These are phyloP conservation scores for Protophormia terraenovae DNA, from an alignment of 2,888 invertebrate species.

Conservation along the genomic window DNA sequence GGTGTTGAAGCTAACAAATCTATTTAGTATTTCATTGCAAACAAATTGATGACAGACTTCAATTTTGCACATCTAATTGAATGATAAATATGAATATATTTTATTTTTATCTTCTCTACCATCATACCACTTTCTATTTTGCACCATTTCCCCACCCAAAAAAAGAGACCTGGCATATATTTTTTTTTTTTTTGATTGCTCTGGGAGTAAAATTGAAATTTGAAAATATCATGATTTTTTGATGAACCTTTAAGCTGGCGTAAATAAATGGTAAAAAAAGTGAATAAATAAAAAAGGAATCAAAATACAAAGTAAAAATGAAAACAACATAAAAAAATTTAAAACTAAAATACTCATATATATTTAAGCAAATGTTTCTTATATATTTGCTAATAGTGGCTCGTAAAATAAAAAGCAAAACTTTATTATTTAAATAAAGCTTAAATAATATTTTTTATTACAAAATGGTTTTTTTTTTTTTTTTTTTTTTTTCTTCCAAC, in stretches of 20 bases:
- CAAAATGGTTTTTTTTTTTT: not conserved
- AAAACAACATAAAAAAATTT: too few relatives aligned
- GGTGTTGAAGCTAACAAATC: not conserved
- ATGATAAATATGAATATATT: slow-evolving; percentile 13
- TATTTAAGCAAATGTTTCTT: not conserved
- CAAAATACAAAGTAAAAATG: not conserved
- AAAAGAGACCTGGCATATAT: not conserved
- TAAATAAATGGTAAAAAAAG: too few relatives aligned
- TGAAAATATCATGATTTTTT: slow-evolving; percentile 7
- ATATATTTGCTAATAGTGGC: not conserved
- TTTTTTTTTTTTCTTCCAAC: not conserved
- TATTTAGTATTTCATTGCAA: not conserved
- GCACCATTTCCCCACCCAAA: not conserved
- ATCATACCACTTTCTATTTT: not conserved
- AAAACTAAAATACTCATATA: not conserved
- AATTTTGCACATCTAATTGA: slow-evolving; percentile 10
- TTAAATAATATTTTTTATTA: slow-evolving; percentile 13
- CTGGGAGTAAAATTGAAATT: not conserved
- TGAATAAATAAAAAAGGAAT: too few relatives aligned
- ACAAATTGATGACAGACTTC: slow-evolving; percentile 24
- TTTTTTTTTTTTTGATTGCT: not conserved
- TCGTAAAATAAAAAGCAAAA: not conserved
- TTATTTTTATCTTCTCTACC: not conserved
- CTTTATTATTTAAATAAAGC: not conserved
- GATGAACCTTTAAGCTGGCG: not conserved